Conservation (phyloP, 2,888 invertebrate species). For the Aspidiotus destructor region DNA sequence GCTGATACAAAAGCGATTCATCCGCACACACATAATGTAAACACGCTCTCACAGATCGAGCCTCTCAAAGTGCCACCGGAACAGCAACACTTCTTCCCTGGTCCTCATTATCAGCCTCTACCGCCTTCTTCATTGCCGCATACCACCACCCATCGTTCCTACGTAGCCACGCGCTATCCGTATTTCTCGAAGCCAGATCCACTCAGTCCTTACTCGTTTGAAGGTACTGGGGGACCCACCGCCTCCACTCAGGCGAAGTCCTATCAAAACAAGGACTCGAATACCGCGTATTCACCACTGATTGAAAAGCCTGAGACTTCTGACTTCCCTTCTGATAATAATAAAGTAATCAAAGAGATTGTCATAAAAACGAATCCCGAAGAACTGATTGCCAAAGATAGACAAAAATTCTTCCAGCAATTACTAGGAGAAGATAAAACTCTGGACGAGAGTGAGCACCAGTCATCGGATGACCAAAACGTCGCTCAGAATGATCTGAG, state of each 20-base stretch:
- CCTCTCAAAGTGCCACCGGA: not conserved
- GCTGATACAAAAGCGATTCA: conserved; percentile 14
- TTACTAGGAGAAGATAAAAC: conserved; percentile 13
- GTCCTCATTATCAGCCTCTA: not conserved
- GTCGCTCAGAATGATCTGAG: conserved; percentile 27
- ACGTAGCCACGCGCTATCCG: conserved; percentile 8
- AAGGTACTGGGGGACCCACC: not conserved
- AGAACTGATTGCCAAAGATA: conserved; percentile 24
- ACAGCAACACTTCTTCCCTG: not conserved
- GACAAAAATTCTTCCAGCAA: conserved; percentile 22
- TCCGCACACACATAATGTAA: not conserved
- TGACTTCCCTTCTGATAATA: not conserved
- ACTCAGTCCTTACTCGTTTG: not conserved
- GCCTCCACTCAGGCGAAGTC: not conserved
- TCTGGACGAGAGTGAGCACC: not conserved
- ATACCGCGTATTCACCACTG: conserved; percentile 15
- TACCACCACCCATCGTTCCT: conserved; percentile 9
- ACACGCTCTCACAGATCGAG: conserved; percentile 1
- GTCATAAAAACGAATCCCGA: conserved; percentile 29
- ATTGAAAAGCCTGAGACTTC: conserved; percentile 7
- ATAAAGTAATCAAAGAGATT: conserved; percentile 28
- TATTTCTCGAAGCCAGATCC: not conserved
- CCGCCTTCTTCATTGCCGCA: not conserved
- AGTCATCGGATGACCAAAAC: conserved; percentile 21
- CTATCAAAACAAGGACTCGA: conserved; percentile 28